Percentiles rank a stretch among this genome's conserved stretches.
Conservation (phyloP, 2,797 vertebrate genomes). For the Parotocinclus haroldoi region DNA sequence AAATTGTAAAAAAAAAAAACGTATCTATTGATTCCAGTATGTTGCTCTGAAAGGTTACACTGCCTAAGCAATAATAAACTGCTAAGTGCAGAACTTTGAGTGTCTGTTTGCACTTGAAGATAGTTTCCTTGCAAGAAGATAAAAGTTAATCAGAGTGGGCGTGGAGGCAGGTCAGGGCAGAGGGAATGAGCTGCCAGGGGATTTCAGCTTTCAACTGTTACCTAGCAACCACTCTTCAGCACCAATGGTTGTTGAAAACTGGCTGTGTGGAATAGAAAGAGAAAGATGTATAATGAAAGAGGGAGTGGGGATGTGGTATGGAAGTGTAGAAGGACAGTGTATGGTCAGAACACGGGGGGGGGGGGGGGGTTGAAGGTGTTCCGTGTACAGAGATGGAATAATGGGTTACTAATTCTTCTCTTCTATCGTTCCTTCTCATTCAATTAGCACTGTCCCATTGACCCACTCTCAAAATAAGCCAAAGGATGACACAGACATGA, state of each 20-base stretch:
- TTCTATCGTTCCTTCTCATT: constrained; percentile 35
- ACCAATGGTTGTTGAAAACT: constrained; percentile 29
- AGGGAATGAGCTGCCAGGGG: constrained; percentile 70
- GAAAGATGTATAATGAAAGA: constrained; percentile 16
- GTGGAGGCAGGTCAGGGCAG: constrained; percentile 69
- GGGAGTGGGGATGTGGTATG: neutral
- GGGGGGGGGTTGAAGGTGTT: constrained; percentile 17
- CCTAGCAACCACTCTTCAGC: constrained; percentile 70
- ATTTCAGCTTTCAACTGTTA: constrained; percentile 81
- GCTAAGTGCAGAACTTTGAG: neutral
- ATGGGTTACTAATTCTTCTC: constrained; percentile 20
- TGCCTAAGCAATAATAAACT: too few relatives aligned
- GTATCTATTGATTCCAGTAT: too few relatives aligned
- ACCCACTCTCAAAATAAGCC: constrained; percentile 34
- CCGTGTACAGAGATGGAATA: constrained; percentile 16
- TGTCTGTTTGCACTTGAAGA: constrained; percentile 30
- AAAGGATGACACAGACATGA: constrained; percentile 22
- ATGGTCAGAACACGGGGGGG: constrained; percentile 24
- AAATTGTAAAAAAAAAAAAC: too few relatives aligned
- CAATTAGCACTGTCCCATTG: constrained; percentile 43
- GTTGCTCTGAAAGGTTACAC: too few relatives aligned
- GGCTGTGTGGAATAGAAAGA: constrained; percentile 17
- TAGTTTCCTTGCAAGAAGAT: constrained; percentile 39
- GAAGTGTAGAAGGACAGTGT: constrained; percentile 22
- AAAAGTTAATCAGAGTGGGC: constrained; percentile 48